phyloP scores from a whole-genome alignment of 1,140 invertebrate genomes.

The Marisa cornuarietis region DNA sequence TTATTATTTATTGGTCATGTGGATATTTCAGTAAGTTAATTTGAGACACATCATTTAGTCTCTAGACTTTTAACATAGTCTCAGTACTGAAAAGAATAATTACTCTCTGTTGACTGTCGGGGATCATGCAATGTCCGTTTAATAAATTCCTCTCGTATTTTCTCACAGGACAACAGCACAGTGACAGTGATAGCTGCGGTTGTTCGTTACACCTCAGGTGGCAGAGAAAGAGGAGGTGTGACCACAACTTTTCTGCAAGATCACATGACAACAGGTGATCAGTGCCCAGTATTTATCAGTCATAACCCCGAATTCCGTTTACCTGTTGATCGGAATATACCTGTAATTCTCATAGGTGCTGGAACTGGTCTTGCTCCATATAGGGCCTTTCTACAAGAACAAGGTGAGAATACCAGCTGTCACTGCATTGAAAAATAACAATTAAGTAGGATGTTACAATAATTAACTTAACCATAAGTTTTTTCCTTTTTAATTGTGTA shows the following conservation, averaged over 20 bases:
- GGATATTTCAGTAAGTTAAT: too few species aligned
- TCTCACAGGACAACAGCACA: constrained; percentile 27
- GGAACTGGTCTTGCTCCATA: constrained; percentile 98
- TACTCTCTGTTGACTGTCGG: too few species aligned
- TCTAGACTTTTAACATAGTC: too few species aligned
- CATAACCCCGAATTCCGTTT: constrained; percentile 96
- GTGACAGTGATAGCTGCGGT: constrained; percentile 51
- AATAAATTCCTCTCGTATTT: neutral
- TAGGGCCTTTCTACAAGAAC: constrained; percentile 96
- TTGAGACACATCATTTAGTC: too few species aligned
- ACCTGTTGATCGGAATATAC: constrained; percentile 83
- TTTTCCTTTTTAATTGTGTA: neutral
- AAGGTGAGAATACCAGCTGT: constrained; percentile 68
- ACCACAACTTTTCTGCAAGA: constrained; percentile 87
- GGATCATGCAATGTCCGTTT: too few species aligned
- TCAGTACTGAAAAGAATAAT: too few species aligned
- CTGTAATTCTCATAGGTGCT: constrained; percentile 97
- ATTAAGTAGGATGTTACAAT: neutral
- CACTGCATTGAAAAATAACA: neutral
- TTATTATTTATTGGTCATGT: too few species aligned
- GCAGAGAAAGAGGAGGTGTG: constrained; percentile 87
- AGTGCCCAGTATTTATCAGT: constrained; percentile 65
- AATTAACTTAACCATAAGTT: too few species aligned
- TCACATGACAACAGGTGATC: constrained; percentile 68
- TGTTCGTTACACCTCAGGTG: constrained; percentile 65